Conservation (phyloP, 2,113 vertebrate genomes). For the Ranitomeya imitator region DNA sequence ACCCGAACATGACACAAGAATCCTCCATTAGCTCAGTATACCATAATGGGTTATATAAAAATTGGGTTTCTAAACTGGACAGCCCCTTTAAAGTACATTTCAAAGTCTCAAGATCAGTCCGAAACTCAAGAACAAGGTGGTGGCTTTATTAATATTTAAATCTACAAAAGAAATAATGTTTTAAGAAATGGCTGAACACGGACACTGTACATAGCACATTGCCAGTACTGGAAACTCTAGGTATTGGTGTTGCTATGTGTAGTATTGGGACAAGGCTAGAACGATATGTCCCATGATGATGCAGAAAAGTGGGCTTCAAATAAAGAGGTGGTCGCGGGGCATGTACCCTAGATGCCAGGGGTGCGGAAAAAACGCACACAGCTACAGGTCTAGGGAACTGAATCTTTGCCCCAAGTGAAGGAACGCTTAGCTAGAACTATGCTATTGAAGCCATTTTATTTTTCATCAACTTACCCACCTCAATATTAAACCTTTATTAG, state of each 20-base stretch:
- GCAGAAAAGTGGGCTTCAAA: background rate
- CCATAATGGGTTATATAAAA: too few species aligned
- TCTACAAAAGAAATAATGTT: background rate
- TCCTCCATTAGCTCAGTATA: too few species aligned
- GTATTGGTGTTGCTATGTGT: background rate
- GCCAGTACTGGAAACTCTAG: background rate
- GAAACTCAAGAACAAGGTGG: background rate
- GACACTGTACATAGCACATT: background rate
- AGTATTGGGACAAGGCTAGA: background rate
- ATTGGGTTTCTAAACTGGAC: too few species aligned
- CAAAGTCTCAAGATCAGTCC: background rate
- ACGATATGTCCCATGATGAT: background rate
- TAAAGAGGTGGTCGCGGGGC: background rate
- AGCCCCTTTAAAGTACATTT: too few species aligned
- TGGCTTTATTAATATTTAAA: too few species aligned
- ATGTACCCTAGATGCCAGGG: background rate
- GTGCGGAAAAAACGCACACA: background rate
- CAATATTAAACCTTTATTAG: background rate
- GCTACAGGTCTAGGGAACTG: background rate
- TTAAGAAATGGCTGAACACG: background rate
- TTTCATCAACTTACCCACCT: background rate
- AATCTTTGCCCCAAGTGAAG: background rate
- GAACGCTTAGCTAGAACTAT: background rate
- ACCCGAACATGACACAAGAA: too few species aligned
- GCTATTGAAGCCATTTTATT: background rate